Percentiles rank a stretch among this genome's conserved stretches.
Evolutionary conservation across 2,797 vertebrate species (phyloP).

Genomic region (Hoplostethus atlanticus): DNA sequence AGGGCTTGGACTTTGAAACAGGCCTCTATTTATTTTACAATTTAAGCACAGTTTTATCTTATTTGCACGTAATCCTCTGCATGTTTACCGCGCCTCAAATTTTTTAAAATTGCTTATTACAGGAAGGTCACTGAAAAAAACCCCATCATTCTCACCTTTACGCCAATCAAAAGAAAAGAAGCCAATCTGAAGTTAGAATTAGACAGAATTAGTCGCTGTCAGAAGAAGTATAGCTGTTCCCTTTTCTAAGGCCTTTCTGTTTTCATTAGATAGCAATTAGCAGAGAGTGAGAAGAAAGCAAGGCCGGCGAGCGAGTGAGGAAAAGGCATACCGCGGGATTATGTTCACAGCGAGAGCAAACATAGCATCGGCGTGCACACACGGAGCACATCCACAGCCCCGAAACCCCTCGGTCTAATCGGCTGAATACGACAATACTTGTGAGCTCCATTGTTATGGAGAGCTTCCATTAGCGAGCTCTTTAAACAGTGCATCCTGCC

Average conservation of each 20-base stretch:
- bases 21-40: constrained; percentile 17
- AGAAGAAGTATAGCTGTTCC: not conserved
- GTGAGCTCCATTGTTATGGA: constrained; percentile 56
- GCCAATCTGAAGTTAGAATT: too few species aligned
- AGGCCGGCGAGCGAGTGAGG: not conserved
- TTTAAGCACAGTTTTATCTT: not conserved
- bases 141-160: constrained; percentile 19
- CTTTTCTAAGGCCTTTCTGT: constrained; percentile 14
- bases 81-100: constrained; percentile 1
- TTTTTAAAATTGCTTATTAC: constrained; percentile 33
- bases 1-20: constrained; percentile 30
- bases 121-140: constrained; percentile 29
- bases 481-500: constrained; percentile 62
- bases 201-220: not conserved
- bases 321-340: constrained; percentile 13
- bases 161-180: not conserved
- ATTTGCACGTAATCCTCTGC: constrained; percentile 27
- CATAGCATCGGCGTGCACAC: constrained; percentile 16
- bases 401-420: constrained; percentile 43
- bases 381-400: constrained; percentile 33
- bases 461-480: constrained; percentile 61
- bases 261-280: constrained; percentile 54
- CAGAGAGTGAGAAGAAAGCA: constrained; percentile 31
- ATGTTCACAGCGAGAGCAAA: constrained; percentile 40
- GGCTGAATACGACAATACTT: constrained; percentile 55